Conservation (phyloP, 2,888 invertebrate genomes). For the Heliconius cydno region DNA sequence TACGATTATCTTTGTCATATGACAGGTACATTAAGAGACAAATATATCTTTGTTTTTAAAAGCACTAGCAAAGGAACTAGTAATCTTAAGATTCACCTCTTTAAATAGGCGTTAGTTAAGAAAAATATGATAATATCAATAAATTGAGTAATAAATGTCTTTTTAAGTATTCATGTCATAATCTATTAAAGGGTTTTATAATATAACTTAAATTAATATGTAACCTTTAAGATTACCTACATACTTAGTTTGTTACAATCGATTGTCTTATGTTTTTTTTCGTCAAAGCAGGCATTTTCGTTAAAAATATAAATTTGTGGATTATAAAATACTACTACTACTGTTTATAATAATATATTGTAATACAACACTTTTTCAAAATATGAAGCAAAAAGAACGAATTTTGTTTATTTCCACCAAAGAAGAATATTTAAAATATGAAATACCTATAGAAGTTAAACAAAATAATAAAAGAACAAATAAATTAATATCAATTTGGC, state of each 20-base stretch:
- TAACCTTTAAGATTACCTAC: conserved; percentile 10
- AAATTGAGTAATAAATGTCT: conserved; percentile 1
- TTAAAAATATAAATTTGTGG: too few relatives aligned
- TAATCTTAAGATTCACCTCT: neutral
- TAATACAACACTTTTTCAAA: too few relatives aligned
- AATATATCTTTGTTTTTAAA: neutral
- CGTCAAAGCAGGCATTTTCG: too few relatives aligned
- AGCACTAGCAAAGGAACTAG: neutral
- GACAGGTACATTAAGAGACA: neutral
- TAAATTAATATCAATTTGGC: conserved; percentile 43
- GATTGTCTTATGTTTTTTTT: neutral
- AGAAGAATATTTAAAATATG: neutral
- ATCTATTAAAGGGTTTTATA: conserved; percentile 10
- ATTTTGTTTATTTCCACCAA: neutral
- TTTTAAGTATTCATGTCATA: conserved; percentile 9
- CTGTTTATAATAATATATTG: too few relatives aligned
- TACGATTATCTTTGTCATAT: neutral
- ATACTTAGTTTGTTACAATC: neutral
- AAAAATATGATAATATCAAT: neutral
- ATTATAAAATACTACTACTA: too few relatives aligned
- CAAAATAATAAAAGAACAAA: neutral
- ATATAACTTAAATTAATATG: neutral
- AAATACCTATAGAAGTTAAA: neutral
- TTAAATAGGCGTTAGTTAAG: neutral
- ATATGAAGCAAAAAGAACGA: too few relatives aligned